phyloP scores from a whole-genome alignment of 92 coral and sea anemone species.

The Blastomussa wellsi region DNA sequence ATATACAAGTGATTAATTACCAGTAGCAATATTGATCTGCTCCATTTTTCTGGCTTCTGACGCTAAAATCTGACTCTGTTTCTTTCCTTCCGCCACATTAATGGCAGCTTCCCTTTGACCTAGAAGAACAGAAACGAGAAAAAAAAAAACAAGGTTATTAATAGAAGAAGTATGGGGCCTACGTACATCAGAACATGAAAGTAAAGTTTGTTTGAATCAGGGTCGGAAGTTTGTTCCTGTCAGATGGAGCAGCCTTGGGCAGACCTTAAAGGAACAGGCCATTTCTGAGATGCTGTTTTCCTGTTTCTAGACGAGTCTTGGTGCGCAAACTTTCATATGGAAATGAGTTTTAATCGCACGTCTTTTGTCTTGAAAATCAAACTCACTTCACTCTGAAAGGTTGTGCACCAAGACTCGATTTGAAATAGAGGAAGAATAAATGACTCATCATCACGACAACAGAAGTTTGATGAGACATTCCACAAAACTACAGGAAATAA shows the following conservation, averaged over 20 bases:
- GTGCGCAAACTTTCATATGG: no score
- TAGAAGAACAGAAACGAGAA: conserved; percentile 3
- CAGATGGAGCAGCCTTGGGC: background rate
- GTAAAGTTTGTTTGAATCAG: background rate
- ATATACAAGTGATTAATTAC: conserved; percentile 25
- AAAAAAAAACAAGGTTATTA: background rate
- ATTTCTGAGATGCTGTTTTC: no score
- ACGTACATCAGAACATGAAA: background rate
- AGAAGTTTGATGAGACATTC: no score
- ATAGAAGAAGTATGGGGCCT: background rate
- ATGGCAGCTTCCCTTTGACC: conserved; percentile 93
- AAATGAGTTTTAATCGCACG: no score
- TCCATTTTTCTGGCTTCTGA: conserved; percentile 89
- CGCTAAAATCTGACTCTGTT: conserved; percentile 91
- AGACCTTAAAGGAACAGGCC: no score
- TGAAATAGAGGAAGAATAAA: no score
- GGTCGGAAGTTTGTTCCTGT: background rate
- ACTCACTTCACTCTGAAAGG: no score
- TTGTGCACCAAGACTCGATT: no score
- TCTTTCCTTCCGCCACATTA: conserved; percentile 95
- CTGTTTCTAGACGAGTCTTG: no score
- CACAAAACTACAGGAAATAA: no score
- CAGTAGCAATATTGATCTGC: conserved; percentile 91
- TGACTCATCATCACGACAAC: no score
- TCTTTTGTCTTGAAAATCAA: no score